Base-by-base conservation (phyloP, 2,113 vertebrate species). In the Dicerorhinus sumatrensis region DNA sequence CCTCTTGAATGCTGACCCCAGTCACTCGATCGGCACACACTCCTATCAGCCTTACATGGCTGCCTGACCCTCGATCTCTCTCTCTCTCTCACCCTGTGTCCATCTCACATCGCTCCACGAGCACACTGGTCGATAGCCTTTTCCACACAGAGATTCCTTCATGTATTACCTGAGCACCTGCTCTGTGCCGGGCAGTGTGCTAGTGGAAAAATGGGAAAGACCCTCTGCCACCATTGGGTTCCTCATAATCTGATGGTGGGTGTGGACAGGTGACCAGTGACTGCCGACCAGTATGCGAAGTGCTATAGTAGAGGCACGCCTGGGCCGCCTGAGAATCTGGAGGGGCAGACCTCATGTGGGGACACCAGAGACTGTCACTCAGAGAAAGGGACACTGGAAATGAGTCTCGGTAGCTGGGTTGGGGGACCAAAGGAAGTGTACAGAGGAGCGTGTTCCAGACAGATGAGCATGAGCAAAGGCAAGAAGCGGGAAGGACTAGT, bases 291-390 rank as follows among this genome's bases (percentile, higher is more conserved):
- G 10, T 0, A 3, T 13, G 14, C 70, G 13, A 14, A 51, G 48
- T 29, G 73, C 63, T 25, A 0, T 31, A 8, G 9, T 7, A 18
- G 65, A 54, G 51, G 20, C 18, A 3, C 0, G 2, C 6, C 0
- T 31, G 48, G 63, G 18, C 67, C 2, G 0, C 72, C 89, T 12
- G 10, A 83, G 58, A 20, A 4, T 54, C 76, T 6, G 33, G 81
- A 42, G 39, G 12, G 54, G 65, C 31, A 27, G 88, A 31, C 33
- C 65, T 31, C 5, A 11, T 13, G 3, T 54, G 14, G 51, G 51
- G 51, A 54, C 51, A 16, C 13, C 51, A 54, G 51, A 54, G 51
- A 13, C 51, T 54, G 51, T 54, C 14, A 13, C 51, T 16, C 51
- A 54, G 51, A 54, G 51, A 54, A 54, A 54, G 51, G 51, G 51